Percentiles rank a stretch among this genome's conserved stretches.
These are phyloP conservation scores for Philonicus albiceps DNA, from an alignment of 2,888 invertebrate genomes.

Conservation along the genomic window DNA sequence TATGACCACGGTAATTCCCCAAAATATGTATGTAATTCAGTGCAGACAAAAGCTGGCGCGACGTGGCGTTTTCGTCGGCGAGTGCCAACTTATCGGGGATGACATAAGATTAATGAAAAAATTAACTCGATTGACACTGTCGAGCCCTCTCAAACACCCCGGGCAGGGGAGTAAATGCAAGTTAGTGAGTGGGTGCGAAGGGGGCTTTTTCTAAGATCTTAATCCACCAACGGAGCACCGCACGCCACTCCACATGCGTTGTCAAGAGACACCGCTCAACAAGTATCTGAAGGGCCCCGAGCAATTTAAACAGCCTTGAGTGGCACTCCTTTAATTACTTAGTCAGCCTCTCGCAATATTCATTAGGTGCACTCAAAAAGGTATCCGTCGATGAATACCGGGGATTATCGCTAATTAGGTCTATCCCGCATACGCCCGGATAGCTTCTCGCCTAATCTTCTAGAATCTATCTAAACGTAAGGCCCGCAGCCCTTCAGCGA, in stretches of 20 bases:
- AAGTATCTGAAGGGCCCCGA: constrained; percentile 1
- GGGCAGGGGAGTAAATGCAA: neutral
- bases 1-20: neutral
- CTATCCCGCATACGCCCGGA: neutral
- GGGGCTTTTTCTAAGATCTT: neutral
- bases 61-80: neutral
- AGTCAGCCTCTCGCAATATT: neutral
- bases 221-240: neutral
- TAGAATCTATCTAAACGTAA: neutral
- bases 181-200: neutral
- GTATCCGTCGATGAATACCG: constrained; percentile 9
- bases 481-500: neutral
- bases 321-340: constrained; percentile 15
- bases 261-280: neutral
- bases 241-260: neutral
- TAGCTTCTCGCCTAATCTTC: neutral
- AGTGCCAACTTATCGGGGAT: neutral
- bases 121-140: constrained; percentile 2
- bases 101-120: neutral
- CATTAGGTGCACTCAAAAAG: constrained; percentile 24
- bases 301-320: constrained; percentile 6
- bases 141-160: neutral
- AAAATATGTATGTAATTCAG: neutral
- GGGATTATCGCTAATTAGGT: constrained; percentile 7
- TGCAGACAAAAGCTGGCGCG: neutral